Conservation (phyloP, 1,140 invertebrate genomes). For the Drosophila azteca region DNA sequence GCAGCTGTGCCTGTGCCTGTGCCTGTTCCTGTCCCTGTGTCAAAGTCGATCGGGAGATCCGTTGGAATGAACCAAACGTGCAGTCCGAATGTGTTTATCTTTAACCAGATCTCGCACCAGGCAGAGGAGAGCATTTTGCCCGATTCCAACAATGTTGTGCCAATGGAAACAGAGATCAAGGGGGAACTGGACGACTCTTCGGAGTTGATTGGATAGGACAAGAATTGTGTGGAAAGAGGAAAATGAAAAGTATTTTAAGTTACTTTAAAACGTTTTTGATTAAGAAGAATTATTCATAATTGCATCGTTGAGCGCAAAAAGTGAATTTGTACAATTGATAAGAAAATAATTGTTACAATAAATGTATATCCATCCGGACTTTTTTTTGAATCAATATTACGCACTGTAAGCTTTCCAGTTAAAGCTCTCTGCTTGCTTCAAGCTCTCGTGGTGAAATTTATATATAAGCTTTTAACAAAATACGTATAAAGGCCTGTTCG, state of each 20-base stretch:
- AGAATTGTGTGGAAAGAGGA: not conserved
- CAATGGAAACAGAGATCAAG: conserved; percentile 51
- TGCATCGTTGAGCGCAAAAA: conserved; percentile 34
- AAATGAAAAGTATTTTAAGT: conserved; percentile 65
- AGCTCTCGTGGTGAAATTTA: conserved; percentile 1
- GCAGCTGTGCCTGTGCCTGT: no score
- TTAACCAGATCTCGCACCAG: conserved; percentile 43
- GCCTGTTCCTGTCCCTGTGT: no score
- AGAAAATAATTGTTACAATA: conserved; percentile 36
- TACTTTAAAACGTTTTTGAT: conserved; percentile 51
- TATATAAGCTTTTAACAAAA: conserved; percentile 21
- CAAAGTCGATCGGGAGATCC: no score
- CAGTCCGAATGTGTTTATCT: conserved; percentile 47
- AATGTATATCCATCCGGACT: not conserved
- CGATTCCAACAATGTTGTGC: conserved; percentile 21
- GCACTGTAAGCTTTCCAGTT: not conserved
- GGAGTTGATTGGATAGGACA: conserved; percentile 38
- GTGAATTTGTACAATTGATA: conserved; percentile 16
- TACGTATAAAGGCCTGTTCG: conserved; percentile 1
- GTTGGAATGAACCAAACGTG: no score
- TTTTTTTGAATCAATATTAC: not conserved
- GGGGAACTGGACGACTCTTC: conserved; percentile 56
- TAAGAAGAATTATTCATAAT: conserved; percentile 33
- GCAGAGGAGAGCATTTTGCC: conserved; percentile 65
- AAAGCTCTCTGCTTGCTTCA: not conserved